These are phyloP conservation scores for Hemicentrotus pulcherrimus DNA, from an alignment of 35 echinoderm and acorn worm genomes.

Conservation along the genomic window DNA sequence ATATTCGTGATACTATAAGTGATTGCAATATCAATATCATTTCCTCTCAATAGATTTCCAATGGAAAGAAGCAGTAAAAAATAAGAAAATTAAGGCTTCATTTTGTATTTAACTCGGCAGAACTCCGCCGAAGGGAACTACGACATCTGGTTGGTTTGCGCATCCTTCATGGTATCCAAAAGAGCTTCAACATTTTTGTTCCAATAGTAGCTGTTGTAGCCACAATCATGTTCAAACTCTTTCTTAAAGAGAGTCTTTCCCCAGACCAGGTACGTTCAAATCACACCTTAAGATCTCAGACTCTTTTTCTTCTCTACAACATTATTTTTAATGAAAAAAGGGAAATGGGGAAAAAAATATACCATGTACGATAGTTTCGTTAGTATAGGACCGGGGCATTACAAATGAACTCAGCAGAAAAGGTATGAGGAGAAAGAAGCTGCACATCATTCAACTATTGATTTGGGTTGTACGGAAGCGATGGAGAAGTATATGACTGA, in stretches of 20 bases:
- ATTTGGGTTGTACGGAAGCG: too few relatives aligned
- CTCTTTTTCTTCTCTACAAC: neutral
- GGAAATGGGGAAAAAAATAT: too few relatives aligned
- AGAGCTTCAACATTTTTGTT: constrained; percentile 22
- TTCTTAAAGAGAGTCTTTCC: constrained; percentile 50
- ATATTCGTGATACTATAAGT: too few relatives aligned
- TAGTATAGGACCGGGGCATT: too few relatives aligned
- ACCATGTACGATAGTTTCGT: too few relatives aligned
- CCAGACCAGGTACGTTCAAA: constrained; percentile 43
- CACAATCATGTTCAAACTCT: constrained; percentile 57
- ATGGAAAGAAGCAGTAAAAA: too few relatives aligned
- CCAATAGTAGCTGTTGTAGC: constrained; percentile 52
- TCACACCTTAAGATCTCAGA: neutral
- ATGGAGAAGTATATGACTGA: too few relatives aligned
- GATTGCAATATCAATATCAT: too few relatives aligned
- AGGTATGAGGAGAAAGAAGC: neutral
- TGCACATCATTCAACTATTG: neutral
- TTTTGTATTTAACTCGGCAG: neutral
- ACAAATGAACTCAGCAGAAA: neutral
- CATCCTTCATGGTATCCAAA: constrained; percentile 53
- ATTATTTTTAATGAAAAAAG: neutral
- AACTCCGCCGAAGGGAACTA: constrained; percentile 48
- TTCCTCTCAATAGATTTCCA: too few relatives aligned
- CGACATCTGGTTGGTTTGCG: constrained; percentile 32
- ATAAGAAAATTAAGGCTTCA: neutral